These are phyloP conservation scores for Calliopsis andreniformis DNA, from an alignment of 1,140 invertebrate genomes.

Conservation along the genomic window DNA sequence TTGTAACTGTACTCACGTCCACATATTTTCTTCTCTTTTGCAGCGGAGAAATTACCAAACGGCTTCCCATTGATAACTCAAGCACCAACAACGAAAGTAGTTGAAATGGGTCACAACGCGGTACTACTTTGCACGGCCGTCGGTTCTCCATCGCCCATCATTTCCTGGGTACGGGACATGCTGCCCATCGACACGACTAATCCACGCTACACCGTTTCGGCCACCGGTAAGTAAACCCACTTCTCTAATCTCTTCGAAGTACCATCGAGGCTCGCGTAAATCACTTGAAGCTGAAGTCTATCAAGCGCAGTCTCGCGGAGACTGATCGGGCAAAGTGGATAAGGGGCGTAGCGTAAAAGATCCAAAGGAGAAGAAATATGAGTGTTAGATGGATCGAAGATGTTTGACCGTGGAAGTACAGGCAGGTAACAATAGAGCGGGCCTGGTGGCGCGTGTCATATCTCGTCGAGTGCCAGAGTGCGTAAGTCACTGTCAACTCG, in stretches of 20 bases:
- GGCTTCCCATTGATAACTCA: slow-evolving; percentile 96
- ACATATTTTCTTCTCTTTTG: slow-evolving; percentile 74
- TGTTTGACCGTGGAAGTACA: slow-evolving; percentile 39
- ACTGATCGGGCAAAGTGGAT: slow-evolving; percentile 1
- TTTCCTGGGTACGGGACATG: slow-evolving; percentile 96
- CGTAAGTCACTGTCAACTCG: slow-evolving; percentile 76
- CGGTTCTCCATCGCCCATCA: slow-evolving; percentile 92
- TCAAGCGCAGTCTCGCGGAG: too few relatives aligned
- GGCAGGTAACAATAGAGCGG: slow-evolving; percentile 48
- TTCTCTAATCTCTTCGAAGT: not conserved
- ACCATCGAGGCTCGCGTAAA: not conserved
- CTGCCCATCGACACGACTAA: slow-evolving; percentile 91
- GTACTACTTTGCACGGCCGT: slow-evolving; percentile 93
- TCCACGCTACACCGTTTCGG: slow-evolving; percentile 91
- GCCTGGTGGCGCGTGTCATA: slow-evolving; percentile 68
- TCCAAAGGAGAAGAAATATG: slow-evolving; percentile 47
- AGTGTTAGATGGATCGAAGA: slow-evolving; percentile 54
- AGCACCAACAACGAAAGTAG: slow-evolving; percentile 92
- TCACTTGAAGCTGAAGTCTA: slow-evolving; percentile 13
- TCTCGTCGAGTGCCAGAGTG: slow-evolving; percentile 70
- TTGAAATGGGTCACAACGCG: slow-evolving; percentile 96
- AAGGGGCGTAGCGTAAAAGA: slow-evolving; percentile 29
- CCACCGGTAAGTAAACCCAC: slow-evolving; percentile 85
- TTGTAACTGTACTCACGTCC: too few relatives aligned
- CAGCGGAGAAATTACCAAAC: slow-evolving; percentile 91